A percentile compares a stretch with the other conserved stretches of the same genome.
Conservation (phyloP, 2,888 invertebrate genomes). For the Cenopis cana region DNA sequence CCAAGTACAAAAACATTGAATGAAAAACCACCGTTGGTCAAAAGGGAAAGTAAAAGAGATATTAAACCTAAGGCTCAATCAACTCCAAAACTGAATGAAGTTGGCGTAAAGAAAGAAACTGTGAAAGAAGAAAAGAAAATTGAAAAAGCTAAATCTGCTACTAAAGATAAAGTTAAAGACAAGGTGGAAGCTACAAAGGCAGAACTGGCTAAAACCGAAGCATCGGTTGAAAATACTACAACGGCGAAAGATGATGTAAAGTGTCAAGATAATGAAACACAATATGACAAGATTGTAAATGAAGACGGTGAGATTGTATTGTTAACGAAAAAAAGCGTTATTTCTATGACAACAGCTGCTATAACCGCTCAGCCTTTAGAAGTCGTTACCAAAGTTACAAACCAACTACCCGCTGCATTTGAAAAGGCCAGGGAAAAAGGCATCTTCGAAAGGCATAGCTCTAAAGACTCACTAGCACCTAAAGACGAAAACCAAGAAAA, state of each 20-base stretch:
- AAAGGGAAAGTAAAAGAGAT: conserved; percentile 68
- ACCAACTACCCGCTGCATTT: conserved; percentile 78
- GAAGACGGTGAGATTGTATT: conserved; percentile 76
- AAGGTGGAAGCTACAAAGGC: conserved; percentile 41
- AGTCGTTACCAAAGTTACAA: conserved; percentile 83
- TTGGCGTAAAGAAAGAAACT: conserved; percentile 58
- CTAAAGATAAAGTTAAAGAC: conserved; percentile 42
- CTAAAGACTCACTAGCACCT: conserved; percentile 76
- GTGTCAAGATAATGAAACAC: conserved; percentile 79
- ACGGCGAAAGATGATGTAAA: conserved; percentile 63
- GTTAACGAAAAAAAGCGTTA: conserved; percentile 79
- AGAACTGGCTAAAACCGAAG: conserved; percentile 51
- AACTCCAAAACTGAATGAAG: conserved; percentile 67
- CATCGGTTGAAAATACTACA: conserved; percentile 52
- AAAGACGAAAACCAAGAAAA: conserved; percentile 61
- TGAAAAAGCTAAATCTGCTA: conserved; percentile 45
- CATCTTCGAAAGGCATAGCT: conserved; percentile 77
- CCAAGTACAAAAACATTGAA: conserved; percentile 74
- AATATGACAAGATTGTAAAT: conserved; percentile 76
- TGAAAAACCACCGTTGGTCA: conserved; percentile 70
- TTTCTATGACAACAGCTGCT: conserved; percentile 86
- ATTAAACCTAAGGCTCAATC: conserved; percentile 67
- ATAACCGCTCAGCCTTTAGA: conserved; percentile 84
- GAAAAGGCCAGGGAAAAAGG: conserved; percentile 82
- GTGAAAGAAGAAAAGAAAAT: conserved; percentile 55